Percentiles rank a stretch among this genome's conserved stretches.
Conservation (phyloP, 2,113 vertebrate genomes). For the Myrmecophaga tridactyla region DNA sequence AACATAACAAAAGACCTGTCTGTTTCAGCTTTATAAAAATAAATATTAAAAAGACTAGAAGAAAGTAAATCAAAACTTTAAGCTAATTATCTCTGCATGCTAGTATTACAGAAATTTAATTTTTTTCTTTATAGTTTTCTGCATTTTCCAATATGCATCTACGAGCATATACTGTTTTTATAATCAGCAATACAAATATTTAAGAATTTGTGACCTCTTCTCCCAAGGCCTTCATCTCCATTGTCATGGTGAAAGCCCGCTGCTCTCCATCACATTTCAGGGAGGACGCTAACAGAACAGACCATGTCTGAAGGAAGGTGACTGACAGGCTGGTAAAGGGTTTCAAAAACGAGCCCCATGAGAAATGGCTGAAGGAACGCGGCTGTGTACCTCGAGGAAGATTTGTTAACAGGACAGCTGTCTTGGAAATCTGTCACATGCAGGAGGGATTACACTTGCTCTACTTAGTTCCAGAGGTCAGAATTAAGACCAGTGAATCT, state of each 20-base stretch:
- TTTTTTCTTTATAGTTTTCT: not conserved
- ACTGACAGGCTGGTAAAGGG: not conserved
- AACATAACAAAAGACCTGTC: not conserved
- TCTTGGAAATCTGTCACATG: not conserved
- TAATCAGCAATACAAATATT: not conserved
- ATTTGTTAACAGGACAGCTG: not conserved
- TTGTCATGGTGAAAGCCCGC: slow-evolving; percentile 23
- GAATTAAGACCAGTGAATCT: not conserved
- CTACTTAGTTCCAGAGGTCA: not conserved
- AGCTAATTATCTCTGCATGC: not conserved
- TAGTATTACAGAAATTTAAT: not conserved
- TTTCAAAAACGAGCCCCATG: not conserved
- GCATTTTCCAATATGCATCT: slow-evolving; percentile 4
- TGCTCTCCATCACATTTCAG: not conserved
- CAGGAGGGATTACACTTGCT: not conserved
- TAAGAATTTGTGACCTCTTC: not conserved
- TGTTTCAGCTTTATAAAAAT: not conserved
- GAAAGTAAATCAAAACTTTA: not conserved
- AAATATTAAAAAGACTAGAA: not conserved
- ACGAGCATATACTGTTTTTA: not conserved
- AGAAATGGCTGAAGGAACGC: not conserved
- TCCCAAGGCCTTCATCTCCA: not conserved
- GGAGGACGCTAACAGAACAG: not conserved
- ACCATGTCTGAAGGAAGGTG: not conserved
- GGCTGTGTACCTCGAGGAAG: not conserved